Evolutionary conservation across 2,113 vertebrate species (phyloP).

Genomic region (Paratilapia polleni): DNA sequence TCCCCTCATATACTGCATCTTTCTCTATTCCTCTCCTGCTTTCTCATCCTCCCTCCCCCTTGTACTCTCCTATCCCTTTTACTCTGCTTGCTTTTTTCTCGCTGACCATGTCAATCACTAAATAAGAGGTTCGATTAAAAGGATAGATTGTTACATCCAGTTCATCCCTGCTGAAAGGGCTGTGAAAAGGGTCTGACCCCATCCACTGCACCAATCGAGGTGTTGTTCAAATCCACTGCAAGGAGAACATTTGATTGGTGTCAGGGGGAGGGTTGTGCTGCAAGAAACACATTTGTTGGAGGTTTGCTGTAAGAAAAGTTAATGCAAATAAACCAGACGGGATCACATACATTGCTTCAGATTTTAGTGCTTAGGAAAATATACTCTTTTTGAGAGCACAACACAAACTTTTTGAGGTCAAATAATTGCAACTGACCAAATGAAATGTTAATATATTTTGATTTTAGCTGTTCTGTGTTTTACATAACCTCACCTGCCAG

Average conservation of each 20-base stretch:
- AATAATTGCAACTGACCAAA: not conserved
- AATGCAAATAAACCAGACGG: not conserved
- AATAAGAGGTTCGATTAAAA: constrained; percentile 59
- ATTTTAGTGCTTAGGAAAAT: not conserved
- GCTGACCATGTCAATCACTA: constrained; percentile 52
- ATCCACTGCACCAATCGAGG: not conserved
- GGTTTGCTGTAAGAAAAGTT: not conserved
- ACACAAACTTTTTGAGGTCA: not conserved
- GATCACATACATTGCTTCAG: not conserved
- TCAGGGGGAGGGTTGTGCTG: not conserved
- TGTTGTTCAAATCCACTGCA: constrained; percentile 30
- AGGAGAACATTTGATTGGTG: not conserved
- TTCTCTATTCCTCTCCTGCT: not conserved
- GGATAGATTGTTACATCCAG: constrained; percentile 24
- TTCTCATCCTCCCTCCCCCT: not conserved
- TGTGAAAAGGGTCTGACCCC: constrained; percentile 30
- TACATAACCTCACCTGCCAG: constrained; percentile 3
- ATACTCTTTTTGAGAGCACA: not conserved
- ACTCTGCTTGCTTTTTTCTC: constrained; percentile 47
- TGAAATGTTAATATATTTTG: constrained; percentile 8
- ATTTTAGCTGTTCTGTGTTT: constrained; percentile 7
- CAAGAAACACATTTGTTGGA: not conserved
- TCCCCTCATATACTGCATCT: not conserved
- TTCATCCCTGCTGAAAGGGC: not conserved
- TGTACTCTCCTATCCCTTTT: constrained; percentile 3